A percentile compares a stretch with the other conserved stretches of the same genome.
Conservation (phyloP, 2,888 invertebrate species). For the Spatulosminthurus flaviceps region DNA sequence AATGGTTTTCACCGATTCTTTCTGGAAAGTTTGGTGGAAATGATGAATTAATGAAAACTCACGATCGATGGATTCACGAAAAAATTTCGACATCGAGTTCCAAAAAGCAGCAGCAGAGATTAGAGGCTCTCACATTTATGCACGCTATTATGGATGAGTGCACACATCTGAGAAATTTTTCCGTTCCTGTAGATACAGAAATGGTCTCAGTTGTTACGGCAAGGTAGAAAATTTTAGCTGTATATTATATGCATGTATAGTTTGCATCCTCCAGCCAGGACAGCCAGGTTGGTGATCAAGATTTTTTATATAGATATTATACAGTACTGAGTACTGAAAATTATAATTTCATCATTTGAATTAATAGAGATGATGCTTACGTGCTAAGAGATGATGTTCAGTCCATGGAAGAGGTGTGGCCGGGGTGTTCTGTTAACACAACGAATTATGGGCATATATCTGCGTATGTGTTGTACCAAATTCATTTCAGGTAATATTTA, state of each 20-base stretch:
- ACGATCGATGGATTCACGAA: slow-evolving; percentile 39
- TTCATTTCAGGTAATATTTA: slow-evolving; percentile 78
- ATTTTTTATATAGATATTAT: slow-evolving; percentile 3
- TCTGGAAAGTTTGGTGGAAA: slow-evolving; percentile 25
- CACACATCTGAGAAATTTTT: slow-evolving; percentile 94
- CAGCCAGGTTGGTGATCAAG: no score
- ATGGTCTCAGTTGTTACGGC: slow-evolving; percentile 92
- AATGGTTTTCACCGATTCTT: slow-evolving; percentile 36
- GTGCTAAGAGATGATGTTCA: slow-evolving; percentile 86
- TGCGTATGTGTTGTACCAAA: slow-evolving; percentile 86
- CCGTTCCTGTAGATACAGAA: slow-evolving; percentile 82
- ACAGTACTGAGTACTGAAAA: neutral
- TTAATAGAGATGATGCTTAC: slow-evolving; percentile 69
- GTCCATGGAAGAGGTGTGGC: slow-evolving; percentile 89
- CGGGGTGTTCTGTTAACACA: slow-evolving; percentile 86
- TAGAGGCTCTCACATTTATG: slow-evolving; percentile 92
- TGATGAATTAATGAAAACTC: slow-evolving; percentile 34
- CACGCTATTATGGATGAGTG: slow-evolving; percentile 98
- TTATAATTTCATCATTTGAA: neutral
- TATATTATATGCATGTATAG: neutral
- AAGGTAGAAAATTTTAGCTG: slow-evolving; percentile 64
- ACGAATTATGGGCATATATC: slow-evolving; percentile 90
- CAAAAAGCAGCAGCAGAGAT: slow-evolving; percentile 24
- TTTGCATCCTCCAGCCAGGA: no score
- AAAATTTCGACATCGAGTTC: slow-evolving; percentile 29